Evolutionary conservation across 2,888 invertebrate genomes (phyloP), one percentile per base, ranked within the genome.

Genomic region (Leptopilina myrica): DNA sequence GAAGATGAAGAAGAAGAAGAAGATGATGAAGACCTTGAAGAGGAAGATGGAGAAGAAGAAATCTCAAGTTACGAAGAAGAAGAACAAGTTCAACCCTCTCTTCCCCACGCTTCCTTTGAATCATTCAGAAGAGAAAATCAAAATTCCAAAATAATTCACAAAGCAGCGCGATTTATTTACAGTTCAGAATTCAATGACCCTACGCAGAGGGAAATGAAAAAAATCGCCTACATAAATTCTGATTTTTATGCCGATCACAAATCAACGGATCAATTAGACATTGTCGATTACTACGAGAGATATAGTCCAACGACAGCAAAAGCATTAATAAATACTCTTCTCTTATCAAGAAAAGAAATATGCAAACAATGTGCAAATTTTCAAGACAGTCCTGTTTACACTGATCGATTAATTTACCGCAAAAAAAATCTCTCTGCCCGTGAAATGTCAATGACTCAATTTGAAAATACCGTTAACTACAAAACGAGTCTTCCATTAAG

Each of bases 361-460:
- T 89, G 89, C 79, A 81, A 79, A n/a, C 78, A 86, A 53, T 90
- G 89, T 62, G 85, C 86, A 5, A 84, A 78, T 53, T 83, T 59
- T 26, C 79, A 81, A 3, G 78, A 80, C 2, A 90, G 88, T 79
- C 90, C 90, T 1, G 87, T 91, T 65, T 91, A 90, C 76, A 90
- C 88, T 59, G 91, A 91, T 81, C 87, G 86, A 20, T 83, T 91
- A 43, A 82, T 91, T 62, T 89, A 88, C 77, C 78, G 80, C 0
- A 88, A 87, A 11, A 80, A 86, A 59, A 79, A 86, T 0, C 83
- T 91, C 5, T 66, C 80, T 14, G 88, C 89, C 4, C 84, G 80
- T 76, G 89, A 90, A 83, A 86, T 88, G 40, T 65, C 80, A 20
- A 79, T 90, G 40, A 79, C 81, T 76, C 86, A 88, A 43, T 82